phyloP scores from a whole-genome alignment of 2,113 vertebrate species.

The Cervus canadensis region DNA sequence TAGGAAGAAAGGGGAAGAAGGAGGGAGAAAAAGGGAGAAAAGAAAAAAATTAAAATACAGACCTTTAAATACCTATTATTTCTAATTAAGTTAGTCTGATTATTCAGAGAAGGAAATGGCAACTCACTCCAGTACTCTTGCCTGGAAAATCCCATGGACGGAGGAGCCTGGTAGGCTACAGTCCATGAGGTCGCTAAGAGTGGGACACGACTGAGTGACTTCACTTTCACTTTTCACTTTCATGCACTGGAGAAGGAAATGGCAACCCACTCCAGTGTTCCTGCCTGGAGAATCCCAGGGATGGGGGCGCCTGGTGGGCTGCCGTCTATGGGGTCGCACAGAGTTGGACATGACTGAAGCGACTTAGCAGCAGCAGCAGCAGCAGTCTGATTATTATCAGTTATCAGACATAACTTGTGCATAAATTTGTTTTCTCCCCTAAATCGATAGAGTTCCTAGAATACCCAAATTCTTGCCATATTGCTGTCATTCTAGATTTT shows the following conservation, averaged over 20 bases:
- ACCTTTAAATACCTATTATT: background rate
- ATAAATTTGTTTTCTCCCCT: background rate
- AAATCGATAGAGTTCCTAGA: background rate
- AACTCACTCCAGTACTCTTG: background rate
- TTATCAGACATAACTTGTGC: background rate
- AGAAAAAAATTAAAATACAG: background rate
- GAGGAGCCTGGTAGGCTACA: background rate
- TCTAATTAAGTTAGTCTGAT: background rate
- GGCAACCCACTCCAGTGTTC: background rate
- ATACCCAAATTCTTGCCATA: background rate
- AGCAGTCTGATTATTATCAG: background rate
- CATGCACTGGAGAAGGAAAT: background rate
- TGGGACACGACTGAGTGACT: background rate
- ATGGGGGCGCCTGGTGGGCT: background rate
- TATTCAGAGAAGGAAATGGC: accelerated
- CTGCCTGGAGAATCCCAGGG: background rate
- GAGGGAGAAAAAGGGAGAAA: background rate
- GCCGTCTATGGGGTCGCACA: accelerated
- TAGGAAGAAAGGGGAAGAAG: background rate
- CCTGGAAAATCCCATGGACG: background rate
- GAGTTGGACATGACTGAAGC: accelerated
- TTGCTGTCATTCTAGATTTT: background rate
- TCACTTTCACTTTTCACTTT: background rate
- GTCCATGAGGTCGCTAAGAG: background rate
- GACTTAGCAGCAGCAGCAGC: background rate